phyloP scores from a whole-genome alignment of 2,797 vertebrate genomes.

The Pygocentrus nattereri region DNA sequence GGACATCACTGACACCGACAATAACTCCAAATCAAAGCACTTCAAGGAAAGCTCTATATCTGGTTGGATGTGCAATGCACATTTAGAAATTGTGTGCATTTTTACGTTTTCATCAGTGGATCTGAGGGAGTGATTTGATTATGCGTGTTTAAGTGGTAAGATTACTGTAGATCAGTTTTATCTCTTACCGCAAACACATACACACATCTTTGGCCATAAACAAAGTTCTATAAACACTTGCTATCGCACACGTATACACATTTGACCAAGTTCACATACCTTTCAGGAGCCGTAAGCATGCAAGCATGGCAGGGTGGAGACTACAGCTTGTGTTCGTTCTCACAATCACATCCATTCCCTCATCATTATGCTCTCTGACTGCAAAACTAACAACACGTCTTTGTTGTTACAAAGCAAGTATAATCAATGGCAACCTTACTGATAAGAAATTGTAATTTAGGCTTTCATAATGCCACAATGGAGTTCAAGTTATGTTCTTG shows the following conservation, averaged over 20 bases:
- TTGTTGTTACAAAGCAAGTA: slow-evolving; percentile 1
- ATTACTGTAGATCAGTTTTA: slow-evolving; percentile 16
- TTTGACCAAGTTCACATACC: slow-evolving; percentile 45
- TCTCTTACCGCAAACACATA: slow-evolving; percentile 2
- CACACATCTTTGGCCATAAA: slow-evolving; percentile 33
- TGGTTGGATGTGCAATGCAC: neutral
- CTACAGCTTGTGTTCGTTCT: slow-evolving; percentile 42
- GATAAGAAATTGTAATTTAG: slow-evolving; percentile 15
- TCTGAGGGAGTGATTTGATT: neutral
- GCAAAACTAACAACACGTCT: slow-evolving; percentile 14
- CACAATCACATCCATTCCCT: slow-evolving; percentile 42
- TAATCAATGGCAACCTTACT: slow-evolving; percentile 9
- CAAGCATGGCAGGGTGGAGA: slow-evolving; percentile 51
- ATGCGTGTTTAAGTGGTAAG: neutral
- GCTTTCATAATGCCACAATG: neutral
- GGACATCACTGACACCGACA: neutral
- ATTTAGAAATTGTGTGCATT: neutral
- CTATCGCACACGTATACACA: slow-evolving; percentile 45
- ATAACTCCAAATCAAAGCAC: neutral
- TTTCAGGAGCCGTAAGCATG: slow-evolving; percentile 31
- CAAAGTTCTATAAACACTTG: slow-evolving; percentile 43
- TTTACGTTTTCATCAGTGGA: neutral
- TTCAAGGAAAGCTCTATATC: neutral
- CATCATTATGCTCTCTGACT: slow-evolving; percentile 45
- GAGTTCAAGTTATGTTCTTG: neutral